Evolutionary conservation across 2,888 invertebrate species (phyloP).

Genomic region (Hypselothyrea guttata): DNA sequence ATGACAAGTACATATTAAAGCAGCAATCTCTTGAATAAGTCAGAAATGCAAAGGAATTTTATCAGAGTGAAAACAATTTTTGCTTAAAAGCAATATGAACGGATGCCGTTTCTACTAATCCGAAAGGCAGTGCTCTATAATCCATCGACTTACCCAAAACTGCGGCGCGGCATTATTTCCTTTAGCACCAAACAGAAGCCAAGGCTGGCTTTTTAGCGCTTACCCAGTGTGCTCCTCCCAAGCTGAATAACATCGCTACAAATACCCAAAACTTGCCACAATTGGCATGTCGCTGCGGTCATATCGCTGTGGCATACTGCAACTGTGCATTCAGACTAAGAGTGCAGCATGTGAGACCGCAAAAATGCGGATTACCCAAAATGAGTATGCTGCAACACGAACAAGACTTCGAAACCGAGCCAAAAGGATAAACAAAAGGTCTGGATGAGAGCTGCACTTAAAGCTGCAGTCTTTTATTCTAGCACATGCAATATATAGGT

Average conservation of each 20-base stretch:
- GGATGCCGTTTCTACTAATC: too few species aligned
- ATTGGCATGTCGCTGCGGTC: slow-evolving; percentile 68
- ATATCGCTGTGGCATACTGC: slow-evolving; percentile 21
- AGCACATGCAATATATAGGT: too few species aligned
- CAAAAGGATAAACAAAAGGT: slow-evolving; percentile 7
- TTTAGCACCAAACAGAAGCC: slow-evolving; percentile 32
- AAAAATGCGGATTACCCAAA: slow-evolving; percentile 70
- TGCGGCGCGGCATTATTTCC: too few species aligned
- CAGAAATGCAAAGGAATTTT: background rate
- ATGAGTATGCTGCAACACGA: slow-evolving; percentile 10
- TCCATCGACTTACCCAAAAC: background rate
- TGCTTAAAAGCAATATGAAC: background rate
- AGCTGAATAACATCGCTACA: slow-evolving; percentile 8
- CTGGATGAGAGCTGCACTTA: too few species aligned
- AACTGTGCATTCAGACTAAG: background rate
- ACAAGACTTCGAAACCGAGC: slow-evolving; percentile 21
- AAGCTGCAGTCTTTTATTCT: too few species aligned
- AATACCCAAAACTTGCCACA: slow-evolving; percentile 61
- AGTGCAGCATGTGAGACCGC: slow-evolving; percentile 50
- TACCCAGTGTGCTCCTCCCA: slow-evolving; percentile 27
- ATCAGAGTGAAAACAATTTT: slow-evolving; percentile 8
- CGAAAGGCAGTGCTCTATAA: background rate
- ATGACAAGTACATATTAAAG: slow-evolving; percentile 23
- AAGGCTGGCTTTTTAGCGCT: slow-evolving; percentile 45
- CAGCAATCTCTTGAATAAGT: background rate